Conservation (phyloP, 2,797 vertebrate species). For the Sorex maritimensis region DNA sequence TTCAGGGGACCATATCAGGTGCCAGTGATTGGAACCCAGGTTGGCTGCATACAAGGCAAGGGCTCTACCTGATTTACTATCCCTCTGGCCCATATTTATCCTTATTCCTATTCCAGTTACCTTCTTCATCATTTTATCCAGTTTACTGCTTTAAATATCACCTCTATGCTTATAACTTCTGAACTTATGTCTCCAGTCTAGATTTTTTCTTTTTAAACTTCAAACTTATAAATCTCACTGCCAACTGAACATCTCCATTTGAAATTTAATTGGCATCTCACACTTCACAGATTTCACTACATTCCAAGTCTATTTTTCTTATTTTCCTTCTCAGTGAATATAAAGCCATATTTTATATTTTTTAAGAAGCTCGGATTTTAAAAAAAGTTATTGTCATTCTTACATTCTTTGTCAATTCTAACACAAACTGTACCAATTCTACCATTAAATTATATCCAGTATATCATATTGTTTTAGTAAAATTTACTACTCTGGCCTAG, state of each 20-base stretch:
- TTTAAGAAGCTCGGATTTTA: background rate
- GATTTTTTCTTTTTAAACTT: conserved; percentile 27
- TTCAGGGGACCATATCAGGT: too few species aligned
- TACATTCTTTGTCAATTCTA: background rate
- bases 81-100: too few species aligned
- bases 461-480: background rate
- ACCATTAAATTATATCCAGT: background rate
- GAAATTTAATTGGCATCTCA: background rate
- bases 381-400: background rate
- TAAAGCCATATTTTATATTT: background rate
- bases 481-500: background rate
- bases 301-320: conserved; percentile 51
- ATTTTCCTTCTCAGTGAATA: conserved; percentile 39
- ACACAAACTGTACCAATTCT: background rate
- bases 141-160: background rate
- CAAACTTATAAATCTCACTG: background rate
- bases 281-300: background rate
- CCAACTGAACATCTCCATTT: background rate
- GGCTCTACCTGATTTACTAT: too few species aligned
- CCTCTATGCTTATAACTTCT: background rate
- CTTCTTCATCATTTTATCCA: conserved; percentile 5
- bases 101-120: background rate
- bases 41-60: too few species aligned
- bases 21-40: too few species aligned
- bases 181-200: conserved; percentile 9